phyloP scores from a whole-genome alignment of 1,140 invertebrate species.

The Gryon sp. region DNA sequence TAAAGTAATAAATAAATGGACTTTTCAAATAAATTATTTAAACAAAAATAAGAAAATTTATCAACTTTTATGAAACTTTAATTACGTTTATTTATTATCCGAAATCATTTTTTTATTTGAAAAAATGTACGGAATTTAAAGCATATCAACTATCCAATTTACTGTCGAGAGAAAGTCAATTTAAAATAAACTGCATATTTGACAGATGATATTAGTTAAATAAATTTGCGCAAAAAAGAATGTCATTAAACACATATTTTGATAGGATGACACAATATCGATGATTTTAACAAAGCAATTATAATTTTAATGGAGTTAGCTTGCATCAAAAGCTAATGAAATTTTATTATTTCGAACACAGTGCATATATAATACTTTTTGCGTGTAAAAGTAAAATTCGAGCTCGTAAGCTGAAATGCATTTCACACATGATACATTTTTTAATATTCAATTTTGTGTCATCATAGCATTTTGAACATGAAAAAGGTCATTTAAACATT shows the following conservation, averaged over 20 bases:
- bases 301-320: slow-evolving; percentile 48
- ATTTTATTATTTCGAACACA: slow-evolving; percentile 39
- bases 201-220: slow-evolving; percentile 7
- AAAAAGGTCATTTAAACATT: no score
- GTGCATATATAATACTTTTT: slow-evolving; percentile 33
- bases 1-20: slow-evolving; percentile 25
- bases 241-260: slow-evolving; percentile 36
- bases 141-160: no score
- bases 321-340: slow-evolving; percentile 34
- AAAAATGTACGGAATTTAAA: no score
- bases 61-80: no score
- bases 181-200: background rate
- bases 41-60: no score
- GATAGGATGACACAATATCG: slow-evolving; percentile 10
- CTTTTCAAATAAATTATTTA: background rate
- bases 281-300: slow-evolving; percentile 42
- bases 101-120: no score
- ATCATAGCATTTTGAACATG: no score
- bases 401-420: slow-evolving; percentile 21
- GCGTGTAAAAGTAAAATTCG: slow-evolving; percentile 7
- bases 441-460: no score
- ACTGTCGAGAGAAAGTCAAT: no score
- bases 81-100: no score
- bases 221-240: slow-evolving; percentile 17
- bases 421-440: slow-evolving; percentile 10